Base-by-base conservation (phyloP, 2,888 invertebrate genomes). In the Empis livida region DNA sequence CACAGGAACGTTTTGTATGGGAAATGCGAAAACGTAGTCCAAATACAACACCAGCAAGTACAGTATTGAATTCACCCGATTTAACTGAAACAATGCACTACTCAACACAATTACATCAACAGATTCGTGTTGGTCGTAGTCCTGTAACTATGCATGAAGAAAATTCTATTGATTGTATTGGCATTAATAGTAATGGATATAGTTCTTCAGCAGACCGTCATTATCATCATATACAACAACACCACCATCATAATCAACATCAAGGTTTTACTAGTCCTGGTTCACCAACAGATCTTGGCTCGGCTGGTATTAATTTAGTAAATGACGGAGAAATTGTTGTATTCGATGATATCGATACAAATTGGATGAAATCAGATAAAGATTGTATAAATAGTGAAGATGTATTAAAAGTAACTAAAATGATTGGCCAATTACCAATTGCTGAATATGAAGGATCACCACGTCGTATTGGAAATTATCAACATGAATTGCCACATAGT, bases 391-490 rank as follows among this genome's bases (percentile, higher is more conserved):
- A n/a, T 35, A 60, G 58, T 15, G 67, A 67, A 35, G 67, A 67
- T 54, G 57, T 67, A 1, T 54, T 67, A 1, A 68, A 68, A 54
- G 66, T 68, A 1, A 68, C 68, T 17, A 68, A 68, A 57, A 68
- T 68, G 68, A 68, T 68, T 57, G 68, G 68, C 2, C 67, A 67
- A 47, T 51, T 68, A 41, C 91, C 91, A n/a, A 92, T 93, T 57
- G 90, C 92, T 16, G 89, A 92, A 62, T 93, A 93, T 64, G 90
- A 92, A 57, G 91, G 89, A 14, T 92, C 91, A 39, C 92, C 92
- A 14, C 73, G 90, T 56, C 77, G 92, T 56, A 91, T 91, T 64
- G 91, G 90, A 5, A 76, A 80, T 43, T 49, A 55, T 48, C 42
- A 40, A 15, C 38, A 50, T 11, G 16, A 15, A 39, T 39, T 37